A percentile compares a stretch with the other conserved stretches of the same genome.
These are phyloP conservation scores for Bombyx mori DNA, from an alignment of 1,140 invertebrate species.

Conservation along the genomic window ASM3026992v2 NC_085107.1:11723501-11724000, in stretches of 20 bases:
- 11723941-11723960: conserved; percentile 42
- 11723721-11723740: conserved; percentile 79
- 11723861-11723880: no score
- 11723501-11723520: conserved; percentile 47
- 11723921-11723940: conserved; percentile 30
- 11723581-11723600: not conserved
- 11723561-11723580: not conserved
- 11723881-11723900: no score
- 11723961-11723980: conserved; percentile 61
- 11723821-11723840: no score
- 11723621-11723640: not conserved
- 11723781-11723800: conserved; percentile 77
- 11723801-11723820: no score
- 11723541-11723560: conserved; percentile 46
- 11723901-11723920: conserved; percentile 51
- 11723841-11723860: no score
- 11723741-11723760: conserved; percentile 84
- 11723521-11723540: conserved; percentile 41
- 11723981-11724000: conserved; percentile 65
- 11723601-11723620: not conserved
- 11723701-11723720: conserved; percentile 81
- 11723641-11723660: conserved; percentile 41
- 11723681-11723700: conserved; percentile 83
- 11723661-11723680: conserved; percentile 74
- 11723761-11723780: conserved; percentile 88